phyloP scores from a whole-genome alignment of 2,113 vertebrate genomes.

The Copsychus sechellarum region DNA sequence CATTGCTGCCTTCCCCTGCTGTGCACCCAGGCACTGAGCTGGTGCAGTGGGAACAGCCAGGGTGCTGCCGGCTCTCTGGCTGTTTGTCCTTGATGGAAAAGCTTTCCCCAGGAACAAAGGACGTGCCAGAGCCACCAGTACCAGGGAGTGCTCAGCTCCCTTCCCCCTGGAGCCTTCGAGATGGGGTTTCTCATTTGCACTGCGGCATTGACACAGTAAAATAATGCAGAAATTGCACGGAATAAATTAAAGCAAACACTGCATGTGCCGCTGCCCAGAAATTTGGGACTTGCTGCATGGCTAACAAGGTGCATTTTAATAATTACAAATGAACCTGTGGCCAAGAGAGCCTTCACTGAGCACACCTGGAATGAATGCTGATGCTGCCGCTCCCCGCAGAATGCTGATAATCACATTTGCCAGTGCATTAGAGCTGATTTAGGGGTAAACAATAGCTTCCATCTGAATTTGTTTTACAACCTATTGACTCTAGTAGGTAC shows the following conservation, averaged over 20 bases:
- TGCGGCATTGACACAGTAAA: not conserved
- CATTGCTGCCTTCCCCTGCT: not conserved
- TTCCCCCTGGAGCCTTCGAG: not conserved
- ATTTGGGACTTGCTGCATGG: not conserved
- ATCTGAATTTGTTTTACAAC: not conserved
- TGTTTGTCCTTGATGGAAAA: not conserved
- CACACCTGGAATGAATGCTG: slow-evolving; percentile 46
- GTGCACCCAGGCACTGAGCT: accelerated
- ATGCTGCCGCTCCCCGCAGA: not conserved
- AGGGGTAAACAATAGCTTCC: slow-evolving; percentile 32
- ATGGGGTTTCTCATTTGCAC: not conserved
- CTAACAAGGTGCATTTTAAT: slow-evolving; percentile 43
- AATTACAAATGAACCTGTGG: slow-evolving; percentile 30
- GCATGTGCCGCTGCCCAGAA: not conserved
- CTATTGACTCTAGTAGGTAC: not conserved
- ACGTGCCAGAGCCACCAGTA: accelerated
- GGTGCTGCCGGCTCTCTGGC: not conserved
- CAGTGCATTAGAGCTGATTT: slow-evolving; percentile 35
- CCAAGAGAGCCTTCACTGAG: slow-evolving; percentile 14
- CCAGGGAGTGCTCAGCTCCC: not conserved
- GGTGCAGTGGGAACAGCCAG: accelerated
- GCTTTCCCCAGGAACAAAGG: not conserved
- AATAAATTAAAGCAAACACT: slow-evolving; percentile 9
- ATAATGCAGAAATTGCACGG: not conserved
- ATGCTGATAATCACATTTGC: slow-evolving; percentile 33